A percentile compares a stretch with the other conserved stretches of the same genome.
Evolutionary conservation across 1,140 invertebrate species (phyloP).

Genomic region (Fopius arisanus): DNA sequence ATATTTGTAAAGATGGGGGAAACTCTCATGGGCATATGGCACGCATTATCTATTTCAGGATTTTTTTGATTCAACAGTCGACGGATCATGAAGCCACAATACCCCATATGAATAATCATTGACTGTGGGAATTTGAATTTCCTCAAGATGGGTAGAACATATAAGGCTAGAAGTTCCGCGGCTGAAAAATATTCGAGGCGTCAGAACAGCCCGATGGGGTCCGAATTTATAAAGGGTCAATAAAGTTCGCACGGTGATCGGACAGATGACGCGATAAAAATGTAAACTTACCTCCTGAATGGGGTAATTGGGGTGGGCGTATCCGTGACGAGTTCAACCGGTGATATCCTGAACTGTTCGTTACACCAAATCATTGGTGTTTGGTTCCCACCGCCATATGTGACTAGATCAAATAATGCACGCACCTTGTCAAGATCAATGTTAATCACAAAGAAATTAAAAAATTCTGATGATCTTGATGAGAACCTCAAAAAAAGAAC

Average conservation of each 20-base stretch:
- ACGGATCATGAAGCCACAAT: background rate
- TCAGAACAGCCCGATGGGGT: background rate
- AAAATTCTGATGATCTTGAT: too few relatives aligned
- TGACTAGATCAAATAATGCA: background rate
- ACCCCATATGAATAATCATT: background rate
- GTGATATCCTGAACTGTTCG: slow-evolving; percentile 39
- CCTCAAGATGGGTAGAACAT: too few relatives aligned
- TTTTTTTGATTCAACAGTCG: background rate
- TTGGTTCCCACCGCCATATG: slow-evolving; percentile 11
- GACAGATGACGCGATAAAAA: slow-evolving; percentile 34
- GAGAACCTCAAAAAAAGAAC: too few relatives aligned
- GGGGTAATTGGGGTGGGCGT: slow-evolving; percentile 48
- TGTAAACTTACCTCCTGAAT: slow-evolving; percentile 35
- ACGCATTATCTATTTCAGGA: background rate
- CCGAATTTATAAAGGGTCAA: background rate
- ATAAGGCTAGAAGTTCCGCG: background rate
- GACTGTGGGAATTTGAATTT: background rate
- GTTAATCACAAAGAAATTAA: too few relatives aligned
- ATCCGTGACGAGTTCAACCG: slow-evolving; percentile 41
- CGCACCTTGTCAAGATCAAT: too few relatives aligned
- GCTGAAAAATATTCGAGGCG: background rate
- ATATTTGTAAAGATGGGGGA: background rate
- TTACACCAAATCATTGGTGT: slow-evolving; percentile 13
- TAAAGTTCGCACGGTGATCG: slow-evolving; percentile 40
- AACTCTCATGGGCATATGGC: background rate